Base-by-base conservation (phyloP, 92 coral and sea anemone species). In the Parazoanthus swiftii region DNA sequence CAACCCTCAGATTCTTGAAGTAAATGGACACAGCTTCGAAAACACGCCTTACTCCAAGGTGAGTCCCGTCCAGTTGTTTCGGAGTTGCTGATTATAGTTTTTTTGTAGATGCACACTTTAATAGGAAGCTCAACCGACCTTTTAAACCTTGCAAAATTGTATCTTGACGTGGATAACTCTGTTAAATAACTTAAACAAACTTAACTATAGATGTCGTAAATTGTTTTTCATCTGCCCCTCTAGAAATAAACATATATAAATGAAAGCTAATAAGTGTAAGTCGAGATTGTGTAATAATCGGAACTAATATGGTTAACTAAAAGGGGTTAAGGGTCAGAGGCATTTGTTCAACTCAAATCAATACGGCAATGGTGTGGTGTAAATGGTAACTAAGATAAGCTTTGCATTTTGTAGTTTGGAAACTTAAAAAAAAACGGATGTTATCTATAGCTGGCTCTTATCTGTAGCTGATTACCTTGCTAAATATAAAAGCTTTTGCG, bases 11-110 rank as follows among this genome's bases (percentile, higher is more conserved):
- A 84, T 84, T 65, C 87, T 84, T 29, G 79, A 84, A 84, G 87
- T 84, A 44, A 84, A 84, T 73, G 87, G 79, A 46, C 79, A 84
- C 43, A 84, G 77, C 44, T 84, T 84, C 56, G 87, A 84, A 44
- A 70, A 84, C 33, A 71, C 77, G 38, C 74, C 75, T 46, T 84
- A 84, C 75, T 70, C 87, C 21, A 84, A 84, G 87, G 87, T 84
- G 35, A 25, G 79, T 46, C 70, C 2, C 25, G 0, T 2, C 18
- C 44, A 9, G 46, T 10, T 37, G 86, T 54, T 46, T 21, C 66
- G 15, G 66, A 18, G 70, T 63, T 63, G 20, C 70, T 63, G 70
- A 63, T 63, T 63, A 63, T 14, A 58, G 5, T 20, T 58, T 23
- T 58, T 58, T 23, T 58, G 16, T 20, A 58, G 66, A 58, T 20